phyloP scores from a whole-genome alignment of 2,113 vertebrate genomes.

The Chionodraco myersi region DNA sequence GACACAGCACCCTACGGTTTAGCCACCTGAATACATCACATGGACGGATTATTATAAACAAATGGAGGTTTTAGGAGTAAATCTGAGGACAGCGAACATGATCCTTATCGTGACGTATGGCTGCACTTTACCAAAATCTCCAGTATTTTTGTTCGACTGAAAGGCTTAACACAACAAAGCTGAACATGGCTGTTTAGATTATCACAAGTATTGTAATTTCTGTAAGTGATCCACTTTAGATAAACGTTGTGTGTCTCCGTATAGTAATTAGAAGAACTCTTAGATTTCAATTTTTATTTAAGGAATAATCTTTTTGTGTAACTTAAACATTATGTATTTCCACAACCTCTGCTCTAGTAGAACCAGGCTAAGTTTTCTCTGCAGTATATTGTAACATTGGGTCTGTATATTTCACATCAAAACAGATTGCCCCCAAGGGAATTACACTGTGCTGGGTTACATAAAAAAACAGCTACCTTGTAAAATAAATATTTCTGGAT shows the following conservation, averaged over 20 bases:
- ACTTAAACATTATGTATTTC: background rate
- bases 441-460: slow-evolving; percentile 29
- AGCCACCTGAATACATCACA: slow-evolving; percentile 51
- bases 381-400: background rate
- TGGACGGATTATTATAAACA: slow-evolving; percentile 63
- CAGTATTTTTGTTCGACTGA: slow-evolving; percentile 30
- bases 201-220: slow-evolving; percentile 39
- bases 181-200: slow-evolving; percentile 43
- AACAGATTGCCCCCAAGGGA: slow-evolving; percentile 7
- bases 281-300: background rate
- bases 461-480: slow-evolving; percentile 44
- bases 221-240: slow-evolving; percentile 47
- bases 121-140: slow-evolving; percentile 8
- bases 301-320: background rate
- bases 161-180: slow-evolving; percentile 35
- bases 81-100: slow-evolving; percentile 15
- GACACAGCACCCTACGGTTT: slow-evolving; percentile 30
- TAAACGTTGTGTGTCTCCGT: slow-evolving; percentile 15
- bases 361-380: background rate
- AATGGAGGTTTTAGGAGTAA: slow-evolving; percentile 43
- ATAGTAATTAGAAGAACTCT: background rate
- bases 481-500: slow-evolving; percentile 65
- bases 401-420: slow-evolving; percentile 25
- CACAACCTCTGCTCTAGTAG: slow-evolving; percentile 1
- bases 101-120: slow-evolving; percentile 27